Evolutionary conservation across 2,888 invertebrate species (phyloP), one percentile per base, ranked within the genome.

Genomic region (Macrophya alboannulata): DNA sequence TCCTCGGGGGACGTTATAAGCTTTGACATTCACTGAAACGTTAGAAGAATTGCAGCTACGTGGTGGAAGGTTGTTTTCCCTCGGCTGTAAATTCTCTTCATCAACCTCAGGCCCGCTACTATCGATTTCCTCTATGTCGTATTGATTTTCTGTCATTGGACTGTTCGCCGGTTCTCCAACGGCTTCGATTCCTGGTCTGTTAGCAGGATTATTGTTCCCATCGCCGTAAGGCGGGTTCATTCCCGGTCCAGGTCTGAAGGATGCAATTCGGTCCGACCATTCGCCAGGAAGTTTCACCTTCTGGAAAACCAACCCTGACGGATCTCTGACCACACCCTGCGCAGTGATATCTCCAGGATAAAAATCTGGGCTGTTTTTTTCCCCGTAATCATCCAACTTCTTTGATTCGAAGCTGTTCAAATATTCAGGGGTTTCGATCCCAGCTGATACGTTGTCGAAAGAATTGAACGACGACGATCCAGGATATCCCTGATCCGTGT

Each of bases 41-140:
- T 55, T 77, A 5, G 77, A 77, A 48, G 77, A 77, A 55, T 77
- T 55, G 25, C 9, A 77, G 37, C 17, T 55, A 9, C 37, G 17
- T 25, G 45, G 74, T 3, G n/a, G 9, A 43, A 45, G 45, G 25
- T n/a, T 21, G 15, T 74, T 74, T 45, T 74, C 45, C 45, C 45
- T 37, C 10, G 40, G 37, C 40, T 37, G 74, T n/a, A 74, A 45
- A 45, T 12, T 45, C 17, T 43, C 74, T 12, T 43, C 51, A 31
- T 55, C 25, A 8, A 45, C 9, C 6, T 55, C 77, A 48, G 51
- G n/a, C 2, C 55, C 77, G 17, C n/a, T 31, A n/a, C 37, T 77
- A 21, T 77, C 77, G 1, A 51, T n/a, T 31, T 25, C 21, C 8
- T 77, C 77, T 6, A 51, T 10, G 4, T 48, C 51, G 51, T 51